A percentile compares a stretch with the other conserved stretches of the same genome.
These are phyloP conservation scores for Cliona cf. orientalis DNA, from an alignment of 37 sponge, comb jelly and placozoan species.

Conservation along the genomic window DNA sequence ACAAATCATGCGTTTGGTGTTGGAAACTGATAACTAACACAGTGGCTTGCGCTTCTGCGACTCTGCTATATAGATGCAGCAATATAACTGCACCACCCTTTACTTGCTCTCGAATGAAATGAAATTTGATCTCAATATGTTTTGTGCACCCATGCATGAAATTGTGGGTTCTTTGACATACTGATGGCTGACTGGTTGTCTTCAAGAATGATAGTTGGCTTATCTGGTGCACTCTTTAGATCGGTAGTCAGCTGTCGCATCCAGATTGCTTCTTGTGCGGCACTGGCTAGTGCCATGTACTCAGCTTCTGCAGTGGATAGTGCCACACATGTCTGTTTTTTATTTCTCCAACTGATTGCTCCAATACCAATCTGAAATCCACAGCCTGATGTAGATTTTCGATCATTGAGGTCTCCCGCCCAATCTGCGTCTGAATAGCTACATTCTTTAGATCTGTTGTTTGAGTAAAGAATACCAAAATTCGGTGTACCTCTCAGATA, in stretches of 20 bases:
- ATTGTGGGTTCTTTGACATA: conserved; percentile 45
- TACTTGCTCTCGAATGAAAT: conserved; percentile 49
- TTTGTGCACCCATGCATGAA: conserved; percentile 49
- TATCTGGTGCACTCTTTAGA: neutral
- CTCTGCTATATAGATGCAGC: too few relatives aligned
- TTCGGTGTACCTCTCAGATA: conserved; percentile 21
- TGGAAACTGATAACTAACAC: too few relatives aligned
- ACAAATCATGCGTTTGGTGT: too few relatives aligned
- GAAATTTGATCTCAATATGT: conserved; percentile 56
- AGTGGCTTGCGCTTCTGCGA: too few relatives aligned
- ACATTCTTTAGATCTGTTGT: conserved; percentile 3
- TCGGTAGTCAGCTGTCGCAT: conserved; percentile 30
- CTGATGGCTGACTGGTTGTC: conserved; percentile 48
- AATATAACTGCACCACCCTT: conserved; percentile 10
- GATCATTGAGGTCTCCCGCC: conserved; percentile 31
- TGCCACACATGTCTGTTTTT: conserved; percentile 43
- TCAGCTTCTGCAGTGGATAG: conserved; percentile 57
- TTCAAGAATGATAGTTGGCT: conserved; percentile 23
- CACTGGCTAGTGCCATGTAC: conserved; percentile 28
- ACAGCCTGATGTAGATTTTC: conserved; percentile 53
- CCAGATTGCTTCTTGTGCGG: conserved; percentile 46
- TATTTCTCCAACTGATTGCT: conserved; percentile 35
- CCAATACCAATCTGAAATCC: conserved; percentile 33
- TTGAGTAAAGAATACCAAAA: conserved; percentile 5
- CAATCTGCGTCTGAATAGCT: conserved; percentile 32